Evolutionary conservation across 1,140 invertebrate species (phyloP).

Genomic region (Caenorhabditis briggsae): DNA sequence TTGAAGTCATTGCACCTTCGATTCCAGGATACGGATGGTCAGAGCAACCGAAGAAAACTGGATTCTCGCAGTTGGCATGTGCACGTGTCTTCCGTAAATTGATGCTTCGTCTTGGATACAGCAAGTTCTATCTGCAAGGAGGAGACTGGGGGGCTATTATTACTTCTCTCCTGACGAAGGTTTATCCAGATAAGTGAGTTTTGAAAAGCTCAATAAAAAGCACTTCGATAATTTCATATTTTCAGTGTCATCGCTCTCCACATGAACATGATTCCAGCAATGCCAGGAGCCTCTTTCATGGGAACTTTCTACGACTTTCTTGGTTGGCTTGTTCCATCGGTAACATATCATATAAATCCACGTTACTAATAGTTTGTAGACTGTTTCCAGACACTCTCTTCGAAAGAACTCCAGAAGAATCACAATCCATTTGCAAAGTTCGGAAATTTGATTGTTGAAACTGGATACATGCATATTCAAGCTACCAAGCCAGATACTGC

Average conservation of each 20-base stretch:
- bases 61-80: slow-evolving; percentile 80
- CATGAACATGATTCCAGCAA: slow-evolving; percentile 82
- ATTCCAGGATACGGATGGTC: slow-evolving; percentile 89
- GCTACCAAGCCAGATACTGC: slow-evolving; percentile 91
- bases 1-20: slow-evolving; percentile 86
- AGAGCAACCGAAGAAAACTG: slow-evolving; percentile 81
- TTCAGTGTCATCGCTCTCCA: slow-evolving; percentile 82
- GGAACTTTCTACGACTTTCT: slow-evolving; percentile 78
- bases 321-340: slow-evolving; percentile 73
- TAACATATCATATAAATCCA: not conserved
- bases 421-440: slow-evolving; percentile 70
- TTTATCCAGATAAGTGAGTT: slow-evolving; percentile 82
- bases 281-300: slow-evolving; percentile 79
- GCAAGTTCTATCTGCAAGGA: slow-evolving; percentile 87
- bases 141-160: slow-evolving; percentile 83
- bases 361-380: not conserved
- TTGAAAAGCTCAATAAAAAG: no score
- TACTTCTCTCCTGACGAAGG: slow-evolving; percentile 80
- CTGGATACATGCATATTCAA: slow-evolving; percentile 85
- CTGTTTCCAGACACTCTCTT: slow-evolving; percentile 79
- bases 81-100: slow-evolving; percentile 86
- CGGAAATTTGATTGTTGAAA: slow-evolving; percentile 82
- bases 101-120: slow-evolving; percentile 85
- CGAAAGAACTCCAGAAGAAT: slow-evolving; percentile 81
- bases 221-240: not conserved